Evolutionary conservation across 2,888 invertebrate species (phyloP), one percentile per base, ranked within the genome.

Genomic region (Dicyrtoma fusca): DNA sequence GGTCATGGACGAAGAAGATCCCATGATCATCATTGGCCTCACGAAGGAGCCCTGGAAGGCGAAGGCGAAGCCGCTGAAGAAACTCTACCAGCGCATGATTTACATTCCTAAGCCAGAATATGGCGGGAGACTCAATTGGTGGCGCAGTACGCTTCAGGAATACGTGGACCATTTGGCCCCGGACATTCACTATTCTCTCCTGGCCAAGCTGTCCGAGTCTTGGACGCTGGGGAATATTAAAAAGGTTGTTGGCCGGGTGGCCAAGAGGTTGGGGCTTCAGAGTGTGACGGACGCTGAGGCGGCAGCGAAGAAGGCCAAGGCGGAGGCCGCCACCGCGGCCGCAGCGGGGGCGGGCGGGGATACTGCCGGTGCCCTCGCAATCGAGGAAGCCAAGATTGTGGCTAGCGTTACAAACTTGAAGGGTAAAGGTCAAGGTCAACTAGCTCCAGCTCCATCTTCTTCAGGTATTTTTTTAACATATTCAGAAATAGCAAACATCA

Each of bases 141-240:
- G 92, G 93, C 89, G 89, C 79, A 86, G 87, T 44, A 85, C 90
- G 63, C 84, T 93, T 0, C 81, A 81, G 87, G 47, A 71, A 8
- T 55, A 71, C 11, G 88, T 89, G 65, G 89, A 89, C 81, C 87
- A 92, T 80, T 72, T 74, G 21, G 51, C 25, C 19, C 47, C 55
- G 14, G 91, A 94, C 80, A 86, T 92, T 0, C 85, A 86, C 76
- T 80, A 85, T 44, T 92, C 94, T 55, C 91, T 92, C 17, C 88
- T 97, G 83, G 88, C 92, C 0, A 92, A 94, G 84, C 89, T 95
- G 72, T 94, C 94, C 0, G 95, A 97, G 84, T 95, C 96, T 2
- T 97, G 92, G 83, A 94, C 95, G 0, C 88, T 94, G 64, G 95
- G 94, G 82, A 86, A 86, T 62, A 85, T 88, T 75, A 81, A 84